These are phyloP conservation scores for Corvus cornix DNA, from an alignment of 2,113 vertebrate genomes.

Conservation along the genomic window DNA sequence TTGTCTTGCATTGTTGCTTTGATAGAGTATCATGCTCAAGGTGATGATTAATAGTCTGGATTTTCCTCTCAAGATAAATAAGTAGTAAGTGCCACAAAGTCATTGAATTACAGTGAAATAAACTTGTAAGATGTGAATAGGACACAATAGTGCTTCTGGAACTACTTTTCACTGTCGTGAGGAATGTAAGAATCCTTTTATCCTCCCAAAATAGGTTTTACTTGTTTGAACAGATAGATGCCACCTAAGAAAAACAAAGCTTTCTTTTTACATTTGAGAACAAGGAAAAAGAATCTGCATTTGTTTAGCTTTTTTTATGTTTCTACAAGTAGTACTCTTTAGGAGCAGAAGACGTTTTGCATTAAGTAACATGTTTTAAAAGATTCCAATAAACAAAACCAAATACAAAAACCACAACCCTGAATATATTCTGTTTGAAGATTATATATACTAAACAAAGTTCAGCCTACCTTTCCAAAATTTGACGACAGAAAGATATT, in stretches of 20 bases:
- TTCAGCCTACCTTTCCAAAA: background rate
- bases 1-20: background rate
- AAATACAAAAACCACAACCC: accelerated
- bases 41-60: background rate
- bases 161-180: background rate
- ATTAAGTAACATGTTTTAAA: background rate
- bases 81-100: background rate
- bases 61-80: background rate
- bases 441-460: background rate
- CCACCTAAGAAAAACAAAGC: background rate
- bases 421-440: background rate
- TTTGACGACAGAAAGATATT: background rate
- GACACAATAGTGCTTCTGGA: background rate
- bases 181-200: background rate
- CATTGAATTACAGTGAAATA: background rate
- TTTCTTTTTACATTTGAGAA: background rate
- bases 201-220: background rate
- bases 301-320: background rate
- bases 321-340: background rate
- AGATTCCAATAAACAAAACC: background rate
- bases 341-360: background rate
- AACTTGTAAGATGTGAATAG: background rate
- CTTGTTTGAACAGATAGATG: background rate
- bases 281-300: background rate
- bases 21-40: background rate